Evolutionary conservation across 2,797 vertebrate species (phyloP).

Genomic region (Lacerta bilineata): DNA sequence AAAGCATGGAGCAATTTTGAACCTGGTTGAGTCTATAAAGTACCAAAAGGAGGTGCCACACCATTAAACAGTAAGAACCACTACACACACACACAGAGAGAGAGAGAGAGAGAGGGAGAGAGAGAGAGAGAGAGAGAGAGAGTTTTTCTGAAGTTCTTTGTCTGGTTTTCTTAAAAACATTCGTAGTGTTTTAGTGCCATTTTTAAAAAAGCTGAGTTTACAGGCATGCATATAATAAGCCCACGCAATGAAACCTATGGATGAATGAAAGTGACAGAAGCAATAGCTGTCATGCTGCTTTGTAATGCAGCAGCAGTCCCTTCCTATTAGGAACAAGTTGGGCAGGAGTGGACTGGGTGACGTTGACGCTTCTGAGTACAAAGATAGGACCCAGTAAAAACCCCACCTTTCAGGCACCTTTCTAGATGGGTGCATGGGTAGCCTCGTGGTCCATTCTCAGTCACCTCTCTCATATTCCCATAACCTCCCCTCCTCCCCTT

Average conservation of each 20-base stretch:
- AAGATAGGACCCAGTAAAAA: conserved; percentile 41
- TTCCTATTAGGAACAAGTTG: conserved; percentile 42
- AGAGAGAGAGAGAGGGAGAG: too few species aligned
- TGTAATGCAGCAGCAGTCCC: conserved; percentile 29
- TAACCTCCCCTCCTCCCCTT: background rate
- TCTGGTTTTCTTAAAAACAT: conserved; percentile 26
- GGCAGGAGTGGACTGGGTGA: conserved; percentile 44
- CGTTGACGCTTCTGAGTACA: conserved; percentile 48
- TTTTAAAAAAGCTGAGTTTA: conserved; percentile 42
- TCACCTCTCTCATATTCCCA: conserved; percentile 6
- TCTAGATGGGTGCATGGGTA: conserved; percentile 12
- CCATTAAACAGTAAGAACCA: conserved; percentile 45
- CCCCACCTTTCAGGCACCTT: conserved; percentile 10
- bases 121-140: background rate
- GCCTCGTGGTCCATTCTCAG: conserved; percentile 43
- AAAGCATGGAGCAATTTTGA: conserved; percentile 36
- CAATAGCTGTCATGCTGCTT: conserved; percentile 20
- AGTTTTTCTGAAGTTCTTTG: conserved; percentile 33
- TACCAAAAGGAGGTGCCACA: conserved; percentile 16
- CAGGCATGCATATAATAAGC: conserved; percentile 26
- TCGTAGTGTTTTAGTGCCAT: conserved; percentile 31
- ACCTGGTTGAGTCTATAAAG: conserved; percentile 41
- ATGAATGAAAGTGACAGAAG: conserved; percentile 49
- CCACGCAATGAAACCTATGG: conserved; percentile 30
- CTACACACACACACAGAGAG: too few species aligned